Base-by-base conservation (phyloP, 2,797 vertebrate genomes). In the Helicolenus hilgendorfi region DNA sequence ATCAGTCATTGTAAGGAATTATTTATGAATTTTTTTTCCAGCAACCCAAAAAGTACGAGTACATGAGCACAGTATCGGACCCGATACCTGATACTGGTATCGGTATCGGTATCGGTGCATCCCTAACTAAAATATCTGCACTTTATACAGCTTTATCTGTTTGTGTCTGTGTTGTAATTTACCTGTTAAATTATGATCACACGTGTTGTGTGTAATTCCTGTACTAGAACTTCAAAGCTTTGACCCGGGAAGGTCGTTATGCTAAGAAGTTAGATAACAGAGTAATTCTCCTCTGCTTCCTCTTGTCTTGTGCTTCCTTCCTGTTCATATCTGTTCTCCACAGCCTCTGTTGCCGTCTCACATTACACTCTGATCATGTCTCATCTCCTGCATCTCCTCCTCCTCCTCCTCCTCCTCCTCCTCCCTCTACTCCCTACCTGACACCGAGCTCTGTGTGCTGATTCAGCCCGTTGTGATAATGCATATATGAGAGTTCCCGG, bases 401-500 rank as follows among this genome's bases (percentile, higher is more conserved):
- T 27, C 36, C 10, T 56, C 24, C 38, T 38, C 22, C 35, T n/a
- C n/a, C 67, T 45, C 81, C 35, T 62, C 14, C 11, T 59, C 22
- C 45, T 49, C 26, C 36, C 41, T 67, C 65, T 45, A 4, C 79
- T 81, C 53, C 45, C 81, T 72, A 70, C 82, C 83, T 90, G 73
- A 81, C 91, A 62, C 58, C 49, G 69, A 69, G 80, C 83, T 75
- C 62, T 76, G 38, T 85, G 59, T 89, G 86, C 92, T 94, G 92
- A 93, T 88, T 94, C 92, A 92, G 90, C 91, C 81, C 1, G 4
- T 91, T 92, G 75, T 88, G 77, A 90, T 92, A 68, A 81, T 84
- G 85, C 75, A 81, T 84, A 73, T 89, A 87, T 87, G 70, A 86
- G 71, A 86, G 86, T 92, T 90, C 65, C 62, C 75, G 29, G 1